A percentile compares a stretch with the other conserved stretches of the same genome.
These are phyloP conservation scores for Meandrusa payeni DNA, from an alignment of 2,888 invertebrate genomes.

Conservation along the genomic window DNA sequence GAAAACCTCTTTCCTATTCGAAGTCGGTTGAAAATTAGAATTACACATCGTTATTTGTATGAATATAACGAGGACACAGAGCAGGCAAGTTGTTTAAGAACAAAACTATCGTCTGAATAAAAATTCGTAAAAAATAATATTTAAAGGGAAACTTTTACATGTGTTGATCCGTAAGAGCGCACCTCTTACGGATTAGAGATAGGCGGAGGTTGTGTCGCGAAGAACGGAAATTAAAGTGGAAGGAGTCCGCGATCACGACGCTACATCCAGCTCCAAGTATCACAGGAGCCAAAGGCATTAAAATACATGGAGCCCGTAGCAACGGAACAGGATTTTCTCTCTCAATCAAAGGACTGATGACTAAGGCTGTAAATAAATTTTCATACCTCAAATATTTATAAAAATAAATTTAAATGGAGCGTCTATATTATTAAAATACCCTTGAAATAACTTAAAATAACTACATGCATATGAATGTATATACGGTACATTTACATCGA, in stretches of 20 bases:
- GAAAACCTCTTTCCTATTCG: no score
- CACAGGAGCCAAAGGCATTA: constrained; percentile 11
- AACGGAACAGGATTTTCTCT: constrained; percentile 6
- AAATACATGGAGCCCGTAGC: constrained; percentile 4
- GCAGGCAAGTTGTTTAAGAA: constrained; percentile 8
- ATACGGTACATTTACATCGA: no score
- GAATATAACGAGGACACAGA: constrained; percentile 18
- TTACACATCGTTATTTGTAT: no score
- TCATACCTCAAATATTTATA: no score
- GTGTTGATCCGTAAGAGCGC: constrained; percentile 43
- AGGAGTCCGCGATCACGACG: constrained; percentile 23
- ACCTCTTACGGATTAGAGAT: no score
- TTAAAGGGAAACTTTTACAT: constrained; percentile 41
- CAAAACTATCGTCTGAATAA: constrained; percentile 19
- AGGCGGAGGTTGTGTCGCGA: constrained; percentile 47
- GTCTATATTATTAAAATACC: no score
- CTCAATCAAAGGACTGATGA: neutral
- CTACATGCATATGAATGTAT: no score
- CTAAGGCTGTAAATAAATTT: neutral
- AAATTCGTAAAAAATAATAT: constrained; percentile 26
- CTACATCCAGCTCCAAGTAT: constrained; percentile 18
- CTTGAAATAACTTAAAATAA: no score
- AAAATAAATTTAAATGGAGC: no score
- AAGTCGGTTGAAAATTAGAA: no score
- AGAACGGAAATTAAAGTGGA: constrained; percentile 66